Conservation (phyloP, 2,797 vertebrate species). For the Calcarius lapponicus region DNA sequence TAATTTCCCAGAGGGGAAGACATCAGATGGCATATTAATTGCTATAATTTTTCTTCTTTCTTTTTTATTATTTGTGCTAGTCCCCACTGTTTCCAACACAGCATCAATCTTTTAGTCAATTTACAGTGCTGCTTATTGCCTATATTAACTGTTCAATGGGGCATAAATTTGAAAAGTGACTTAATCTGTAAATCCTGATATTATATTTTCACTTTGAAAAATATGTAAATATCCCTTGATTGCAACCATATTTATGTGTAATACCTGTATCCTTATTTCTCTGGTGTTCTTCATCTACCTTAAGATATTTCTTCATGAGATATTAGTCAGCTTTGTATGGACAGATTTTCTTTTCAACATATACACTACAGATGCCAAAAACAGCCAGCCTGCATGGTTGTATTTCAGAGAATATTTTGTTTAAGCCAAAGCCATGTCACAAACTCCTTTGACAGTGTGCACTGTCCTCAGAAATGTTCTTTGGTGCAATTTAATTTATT, state of each 20-base stretch:
- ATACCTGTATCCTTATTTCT: background rate
- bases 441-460: background rate
- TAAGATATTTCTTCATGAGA: background rate
- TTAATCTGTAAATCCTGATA: background rate
- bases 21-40: constrained; percentile 44
- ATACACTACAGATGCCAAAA: background rate
- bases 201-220: background rate
- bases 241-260: background rate
- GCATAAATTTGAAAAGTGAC: background rate
- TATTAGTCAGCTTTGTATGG: background rate
- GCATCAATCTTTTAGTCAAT: background rate
- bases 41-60: constrained; percentile 7
- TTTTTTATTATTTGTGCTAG: background rate
- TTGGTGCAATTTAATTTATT: background rate
- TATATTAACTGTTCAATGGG: background rate
- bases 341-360: background rate
- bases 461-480: background rate
- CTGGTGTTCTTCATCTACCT: background rate
- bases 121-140: background rate
- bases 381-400: accelerated
- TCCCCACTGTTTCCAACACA: background rate
- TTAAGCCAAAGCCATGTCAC: background rate
- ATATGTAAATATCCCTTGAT: background rate
- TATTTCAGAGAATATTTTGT: background rate
- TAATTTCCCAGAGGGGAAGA: constrained; percentile 39